Base-by-base conservation (phyloP, 2,797 vertebrate genomes). In the Rachycentron canadum region DNA sequence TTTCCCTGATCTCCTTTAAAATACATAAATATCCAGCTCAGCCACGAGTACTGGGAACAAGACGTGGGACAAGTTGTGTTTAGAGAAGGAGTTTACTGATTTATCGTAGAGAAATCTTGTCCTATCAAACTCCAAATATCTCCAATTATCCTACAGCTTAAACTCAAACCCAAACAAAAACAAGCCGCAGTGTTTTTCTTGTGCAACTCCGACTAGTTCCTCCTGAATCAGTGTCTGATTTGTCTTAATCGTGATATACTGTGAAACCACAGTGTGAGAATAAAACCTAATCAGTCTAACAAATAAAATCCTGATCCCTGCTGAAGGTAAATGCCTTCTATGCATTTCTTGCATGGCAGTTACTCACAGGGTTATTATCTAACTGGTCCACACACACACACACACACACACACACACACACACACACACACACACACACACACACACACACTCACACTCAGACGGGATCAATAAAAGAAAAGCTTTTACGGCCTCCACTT, bases 401-500 rank as follows among this genome's bases (percentile, higher is more conserved):
- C 69, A 66, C 62, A 58, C 73, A 61, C 52, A 64, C 52, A 59
- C 69, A 58, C 59, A 59, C 52, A 56, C 59, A 56, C 62, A 49
- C 80, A 60, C 60, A 56, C n/a, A 57, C 71, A 57, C 76, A 77
- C 52, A 59, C 69, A 58, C 59, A 59, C 52, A 56, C 59, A 57
- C 63, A 49, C 80, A 60, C 60, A 57, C n/a, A 57, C 71, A 57
- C 76, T 75, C 77, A 26, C 59, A 45, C 80, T 45, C 58, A 73
- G 58, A 61, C 32, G 3, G 58, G 79, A 92, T 94, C 93, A 79
- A 94, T 92, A 88, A 65, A 63, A 78, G 59, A 87, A 84, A 93
- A 81, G 85, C 92, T 92, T 91, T 92, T 89, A 93, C 50, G 6
- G 76, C 65, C 76, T 79, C 43, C 69, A 71, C 86, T 92, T 94